A percentile compares a stretch with the other conserved stretches of the same genome.
These are phyloP conservation scores for Watsonalla cultraria DNA, from an alignment of 2,888 invertebrate genomes.

Conservation along the genomic window DNA sequence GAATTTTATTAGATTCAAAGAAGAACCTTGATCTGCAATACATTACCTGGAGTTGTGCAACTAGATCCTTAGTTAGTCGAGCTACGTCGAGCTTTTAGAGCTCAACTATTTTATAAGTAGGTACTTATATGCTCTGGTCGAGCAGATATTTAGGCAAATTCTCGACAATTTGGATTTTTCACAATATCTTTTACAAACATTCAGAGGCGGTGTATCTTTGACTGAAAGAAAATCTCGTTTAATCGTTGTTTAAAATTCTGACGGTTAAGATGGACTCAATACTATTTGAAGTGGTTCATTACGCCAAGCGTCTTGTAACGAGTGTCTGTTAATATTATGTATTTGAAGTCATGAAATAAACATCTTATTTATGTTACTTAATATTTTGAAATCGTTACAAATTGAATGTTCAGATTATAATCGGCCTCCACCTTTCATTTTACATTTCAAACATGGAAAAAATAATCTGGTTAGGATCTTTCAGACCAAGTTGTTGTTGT, in stretches of 20 bases:
- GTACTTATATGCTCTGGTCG: no score
- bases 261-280: not conserved
- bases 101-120: no score
- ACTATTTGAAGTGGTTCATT: slow-evolving; percentile 1
- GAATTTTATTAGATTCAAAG: slow-evolving; percentile 61
- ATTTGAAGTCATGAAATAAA: slow-evolving; percentile 22
- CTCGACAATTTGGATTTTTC: no score
- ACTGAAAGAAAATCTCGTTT: no score
- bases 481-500: not conserved
- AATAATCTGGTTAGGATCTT: slow-evolving; percentile 14
- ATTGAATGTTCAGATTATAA: slow-evolving; percentile 37
- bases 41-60: slow-evolving; percentile 40
- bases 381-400: slow-evolving; percentile 44
- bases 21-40: slow-evolving; percentile 65
- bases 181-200: no score
- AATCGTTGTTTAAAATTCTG: no score
- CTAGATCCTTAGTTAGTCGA: slow-evolving; percentile 11
- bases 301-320: not conserved
- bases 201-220: no score
- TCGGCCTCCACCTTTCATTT: slow-evolving; percentile 44
- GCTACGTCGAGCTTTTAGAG: not conserved
- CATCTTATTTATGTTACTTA: slow-evolving; percentile 28
- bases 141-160: no score
- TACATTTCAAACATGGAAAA: slow-evolving; percentile 18
- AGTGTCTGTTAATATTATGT: not conserved